Evolutionary conservation across 1,140 invertebrate species (phyloP).

Genomic region (Gryon sp.): DNA sequence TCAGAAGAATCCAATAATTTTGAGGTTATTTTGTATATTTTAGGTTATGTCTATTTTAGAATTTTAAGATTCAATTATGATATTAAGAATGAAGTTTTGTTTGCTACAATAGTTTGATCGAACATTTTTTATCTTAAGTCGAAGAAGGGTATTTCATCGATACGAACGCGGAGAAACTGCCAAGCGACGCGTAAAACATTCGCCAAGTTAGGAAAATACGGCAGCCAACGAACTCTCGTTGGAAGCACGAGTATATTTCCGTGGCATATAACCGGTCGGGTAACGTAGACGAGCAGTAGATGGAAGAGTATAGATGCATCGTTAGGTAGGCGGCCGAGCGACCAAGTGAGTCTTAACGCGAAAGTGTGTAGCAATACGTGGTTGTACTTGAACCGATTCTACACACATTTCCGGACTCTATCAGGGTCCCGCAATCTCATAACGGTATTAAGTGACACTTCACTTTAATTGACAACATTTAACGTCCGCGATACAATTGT

Average conservation of each 20-base stretch:
- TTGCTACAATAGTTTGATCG: too few relatives aligned
- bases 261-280: constrained; percentile 62
- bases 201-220: constrained; percentile 59
- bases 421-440: constrained; percentile 51
- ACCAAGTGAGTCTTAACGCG: constrained; percentile 61
- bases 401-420: constrained; percentile 48
- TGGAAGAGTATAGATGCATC: constrained; percentile 55
- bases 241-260: constrained; percentile 61
- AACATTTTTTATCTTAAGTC: background rate
- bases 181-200: constrained; percentile 61
- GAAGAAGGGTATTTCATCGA: constrained; percentile 28
- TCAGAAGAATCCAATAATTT: too few relatives aligned
- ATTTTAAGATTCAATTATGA: background rate
- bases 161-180: constrained; percentile 51
- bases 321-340: constrained; percentile 56
- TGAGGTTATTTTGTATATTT: too few relatives aligned
- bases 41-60: too few relatives aligned
- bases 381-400: constrained; percentile 59
- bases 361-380: constrained; percentile 57
- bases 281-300: constrained; percentile 53
- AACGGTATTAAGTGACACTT: constrained; percentile 56
- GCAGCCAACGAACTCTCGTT: constrained; percentile 66
- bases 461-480: constrained; percentile 43
- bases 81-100: too few relatives aligned
- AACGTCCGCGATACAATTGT: constrained; percentile 16